phyloP scores from a whole-genome alignment of 2,888 invertebrate species.

The Carpatolechia fugitivella region DNA sequence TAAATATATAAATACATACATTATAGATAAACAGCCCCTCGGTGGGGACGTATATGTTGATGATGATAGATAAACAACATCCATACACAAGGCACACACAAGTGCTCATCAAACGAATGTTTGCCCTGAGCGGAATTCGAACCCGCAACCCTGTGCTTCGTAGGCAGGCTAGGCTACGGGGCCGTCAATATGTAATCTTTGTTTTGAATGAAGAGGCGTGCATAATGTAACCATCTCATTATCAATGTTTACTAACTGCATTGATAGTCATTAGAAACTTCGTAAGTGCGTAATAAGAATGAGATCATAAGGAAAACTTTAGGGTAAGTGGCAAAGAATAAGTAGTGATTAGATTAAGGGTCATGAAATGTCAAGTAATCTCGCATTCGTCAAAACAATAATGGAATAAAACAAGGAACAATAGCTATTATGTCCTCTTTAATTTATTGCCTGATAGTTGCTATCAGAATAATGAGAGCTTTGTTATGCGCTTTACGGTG shows the following conservation, averaged over 20 bases:
- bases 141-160: too few relatives aligned
- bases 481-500: conserved; percentile 22
- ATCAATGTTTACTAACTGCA: conserved; percentile 29
- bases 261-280: conserved; percentile 22
- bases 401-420: conserved; percentile 67
- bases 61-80: too few relatives aligned
- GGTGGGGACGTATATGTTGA: too few relatives aligned
- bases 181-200: not conserved
- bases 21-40: too few relatives aligned
- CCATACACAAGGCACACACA: too few relatives aligned
- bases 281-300: conserved; percentile 48
- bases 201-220: conserved; percentile 35
- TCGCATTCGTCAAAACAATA: conserved; percentile 53
- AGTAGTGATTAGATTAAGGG: conserved; percentile 52
- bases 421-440: conserved; percentile 46
- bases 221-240: conserved; percentile 23
- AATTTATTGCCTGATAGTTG: conserved; percentile 32
- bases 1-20: too few relatives aligned
- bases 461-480: conserved; percentile 20
- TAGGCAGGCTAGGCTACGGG: too few relatives aligned
- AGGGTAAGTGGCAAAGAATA: conserved; percentile 53
- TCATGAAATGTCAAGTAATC: conserved; percentile 51
- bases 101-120: too few relatives aligned
- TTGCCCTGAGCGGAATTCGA: too few relatives aligned
- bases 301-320: conserved; percentile 67